Evolutionary conservation across 2,797 vertebrate species (phyloP).

Genomic region (Hydrocynus forskahlii): DNA sequence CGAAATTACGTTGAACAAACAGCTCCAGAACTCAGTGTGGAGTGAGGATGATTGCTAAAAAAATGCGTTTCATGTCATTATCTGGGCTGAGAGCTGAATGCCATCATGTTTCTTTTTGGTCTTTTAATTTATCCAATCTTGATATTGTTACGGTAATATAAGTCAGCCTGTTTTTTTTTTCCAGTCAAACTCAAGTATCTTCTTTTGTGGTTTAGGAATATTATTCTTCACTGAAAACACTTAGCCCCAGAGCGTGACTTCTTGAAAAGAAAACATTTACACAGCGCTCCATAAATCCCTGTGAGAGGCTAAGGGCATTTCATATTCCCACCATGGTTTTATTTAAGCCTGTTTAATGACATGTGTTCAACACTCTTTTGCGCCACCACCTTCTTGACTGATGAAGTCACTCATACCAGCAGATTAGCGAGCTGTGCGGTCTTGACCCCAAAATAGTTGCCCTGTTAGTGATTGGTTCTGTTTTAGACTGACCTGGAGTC

Average conservation of each 20-base stretch:
- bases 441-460: conserved; percentile 55
- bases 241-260: conserved; percentile 40
- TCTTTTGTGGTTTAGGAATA: conserved; percentile 21
- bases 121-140: conserved; percentile 19
- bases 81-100: conserved; percentile 22
- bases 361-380: conserved; percentile 61
- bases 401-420: conserved; percentile 75
- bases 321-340: conserved; percentile 63
- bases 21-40: conserved; percentile 18
- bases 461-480: conserved; percentile 27
- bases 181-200: neutral
- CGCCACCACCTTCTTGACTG: conserved; percentile 60
- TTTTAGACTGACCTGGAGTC: conserved; percentile 34
- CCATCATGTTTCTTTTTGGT: conserved; percentile 36
- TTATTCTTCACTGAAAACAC: conserved; percentile 27
- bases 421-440: conserved; percentile 67
- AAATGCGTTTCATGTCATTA: conserved; percentile 26
- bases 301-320: conserved; percentile 68
- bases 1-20: conserved; percentile 44
- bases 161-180: neutral
- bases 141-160: conserved; percentile 26
- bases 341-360: conserved; percentile 72
- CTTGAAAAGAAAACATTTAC: conserved; percentile 60
- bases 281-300: conserved; percentile 62
- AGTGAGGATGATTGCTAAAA: conserved; percentile 22